phyloP scores from a whole-genome alignment of 2,113 vertebrate species.

The Meles meles region DNA sequence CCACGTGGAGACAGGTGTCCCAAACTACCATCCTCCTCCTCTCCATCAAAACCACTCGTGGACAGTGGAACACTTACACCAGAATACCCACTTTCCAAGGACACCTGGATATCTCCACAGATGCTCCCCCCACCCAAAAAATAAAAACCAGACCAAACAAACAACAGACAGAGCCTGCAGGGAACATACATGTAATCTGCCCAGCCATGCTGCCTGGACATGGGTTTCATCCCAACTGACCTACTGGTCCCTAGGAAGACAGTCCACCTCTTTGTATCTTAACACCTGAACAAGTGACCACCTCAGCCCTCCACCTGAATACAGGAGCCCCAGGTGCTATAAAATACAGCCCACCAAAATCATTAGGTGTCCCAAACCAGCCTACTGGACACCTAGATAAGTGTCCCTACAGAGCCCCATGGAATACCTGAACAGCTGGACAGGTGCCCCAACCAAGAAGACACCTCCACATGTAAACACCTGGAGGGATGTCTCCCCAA shows the following conservation, averaged over 20 bases:
- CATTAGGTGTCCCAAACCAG: not conserved
- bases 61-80: not conserved
- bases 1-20: rapidly evolving
- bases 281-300: not conserved
- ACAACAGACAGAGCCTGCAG: not conserved
- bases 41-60: no score
- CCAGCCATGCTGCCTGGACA: not conserved
- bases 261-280: not conserved
- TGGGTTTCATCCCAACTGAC: not conserved
- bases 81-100: not conserved
- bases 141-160: not conserved
- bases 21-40: not conserved
- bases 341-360: not conserved
- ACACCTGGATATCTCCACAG: not conserved
- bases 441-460: not conserved
- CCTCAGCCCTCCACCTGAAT: not conserved
- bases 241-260: not conserved
- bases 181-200: not conserved
- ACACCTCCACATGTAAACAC: not conserved
- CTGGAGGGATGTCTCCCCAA: not conserved
- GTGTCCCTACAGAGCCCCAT: not conserved
- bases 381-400: not conserved
- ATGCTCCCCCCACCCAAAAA: not conserved
- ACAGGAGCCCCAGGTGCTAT: not conserved
- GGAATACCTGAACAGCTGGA: not conserved